Conservation (phyloP, 2,797 vertebrate species). For the Danio kyathit region DNA sequence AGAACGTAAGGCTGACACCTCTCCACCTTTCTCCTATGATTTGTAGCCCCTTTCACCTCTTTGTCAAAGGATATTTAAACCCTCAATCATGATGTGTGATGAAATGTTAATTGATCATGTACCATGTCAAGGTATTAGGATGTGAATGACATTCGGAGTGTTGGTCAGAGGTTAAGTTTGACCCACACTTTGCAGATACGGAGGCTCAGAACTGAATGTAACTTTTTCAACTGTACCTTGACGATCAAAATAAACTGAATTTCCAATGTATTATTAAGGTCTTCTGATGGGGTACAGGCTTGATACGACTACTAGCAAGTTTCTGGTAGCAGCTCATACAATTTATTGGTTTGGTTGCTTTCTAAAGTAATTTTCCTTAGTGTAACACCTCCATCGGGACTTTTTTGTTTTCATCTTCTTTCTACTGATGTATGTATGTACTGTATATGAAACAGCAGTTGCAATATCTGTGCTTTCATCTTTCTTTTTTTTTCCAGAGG, state of each 20-base stretch:
- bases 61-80: conserved; percentile 34
- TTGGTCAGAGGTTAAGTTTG: conserved; percentile 26
- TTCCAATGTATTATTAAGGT: conserved; percentile 62
- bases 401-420: conserved; percentile 44
- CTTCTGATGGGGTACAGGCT: conserved; percentile 52
- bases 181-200: conserved; percentile 44
- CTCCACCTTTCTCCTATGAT: conserved; percentile 33
- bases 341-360: neutral
- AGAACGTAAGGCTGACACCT: conserved; percentile 37
- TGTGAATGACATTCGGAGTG: conserved; percentile 42
- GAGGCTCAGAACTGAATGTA: conserved; percentile 77
- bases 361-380: conserved; percentile 5
- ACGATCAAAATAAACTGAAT: conserved; percentile 59
- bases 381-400: conserved; percentile 34
- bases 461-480: conserved; percentile 58
- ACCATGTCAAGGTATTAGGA: conserved; percentile 37
- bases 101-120: conserved; percentile 27
- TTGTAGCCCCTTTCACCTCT: conserved; percentile 31
- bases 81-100: conserved; percentile 13
- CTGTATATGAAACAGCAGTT: conserved; percentile 67
- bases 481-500: conserved; percentile 65
- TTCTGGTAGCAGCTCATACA: conserved; percentile 76
- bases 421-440: conserved; percentile 58
- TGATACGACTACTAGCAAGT: conserved; percentile 61
- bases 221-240: conserved; percentile 65